Evolutionary conservation across 2,888 invertebrate genomes (phyloP), one percentile per base, ranked within the genome.

Genomic region (Heliconius ethilla): DNA sequence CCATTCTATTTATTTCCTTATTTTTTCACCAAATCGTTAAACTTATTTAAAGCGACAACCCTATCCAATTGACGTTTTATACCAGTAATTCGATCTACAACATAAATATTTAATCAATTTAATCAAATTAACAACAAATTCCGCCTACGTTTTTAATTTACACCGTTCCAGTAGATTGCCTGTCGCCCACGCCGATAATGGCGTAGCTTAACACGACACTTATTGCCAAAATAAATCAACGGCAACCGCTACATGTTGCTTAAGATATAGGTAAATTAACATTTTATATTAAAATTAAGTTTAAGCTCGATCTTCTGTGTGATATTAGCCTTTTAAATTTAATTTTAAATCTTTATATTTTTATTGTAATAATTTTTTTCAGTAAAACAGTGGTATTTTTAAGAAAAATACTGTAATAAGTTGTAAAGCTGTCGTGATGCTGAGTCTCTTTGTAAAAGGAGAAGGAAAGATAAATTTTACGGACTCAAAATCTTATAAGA

Each of bases 181-280:
- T 85, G 87, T 83, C 83, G 84, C 83, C 83, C 83, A 76, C 80
- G 83, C 86, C 89, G 87, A 90, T 91, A 91, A 91, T 89, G 87
- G 89, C 84, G 84, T 82, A 86, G 88, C 87, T 89, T 88, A 90
- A 91, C 91, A 91, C 89, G 91, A 91, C 92, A 89, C 91, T 92
- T 92, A 92, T 92, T 92, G 89, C 90, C 87, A 86, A 90, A 90
- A 92, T 92, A 92, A 92, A 92, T 92, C 92, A 91, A 78, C 78
- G 69, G 70, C 67, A 76, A 75, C 81, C 76, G 79, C 79, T 81
- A 78, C 78, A 63, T 81, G 78, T 79, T 81, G 75, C 76, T 79
- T 76, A 76, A 78, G 79, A 78, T 40, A 37, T 78, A 81, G 78
- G 79, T 79, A 63, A 59, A 75, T 66, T 75, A 67, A 72, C 40